Conservation (phyloP, 2,888 invertebrate genomes). For the Pristionchus japonicus region DNA sequence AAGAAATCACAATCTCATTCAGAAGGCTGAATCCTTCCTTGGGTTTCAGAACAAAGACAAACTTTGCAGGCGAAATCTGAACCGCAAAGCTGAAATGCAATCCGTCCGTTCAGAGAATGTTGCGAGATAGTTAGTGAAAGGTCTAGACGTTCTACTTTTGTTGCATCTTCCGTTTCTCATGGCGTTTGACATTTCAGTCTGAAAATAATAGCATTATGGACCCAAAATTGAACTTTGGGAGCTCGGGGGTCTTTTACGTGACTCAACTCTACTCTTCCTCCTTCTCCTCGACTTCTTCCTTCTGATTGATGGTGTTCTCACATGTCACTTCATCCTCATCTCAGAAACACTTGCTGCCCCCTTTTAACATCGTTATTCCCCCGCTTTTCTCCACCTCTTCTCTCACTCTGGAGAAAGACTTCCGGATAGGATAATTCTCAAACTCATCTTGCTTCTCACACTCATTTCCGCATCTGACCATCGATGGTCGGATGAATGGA, state of each 20-base stretch:
- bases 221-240: too few species aligned
- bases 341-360: not conserved
- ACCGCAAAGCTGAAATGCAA: not conserved
- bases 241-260: too few species aligned
- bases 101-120: not conserved
- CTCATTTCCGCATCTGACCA: not conserved
- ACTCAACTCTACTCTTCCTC: not conserved
- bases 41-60: not conserved
- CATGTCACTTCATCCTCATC: conserved; percentile 12
- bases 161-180: too few species aligned
- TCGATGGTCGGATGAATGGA: not conserved
- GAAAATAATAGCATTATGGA: too few species aligned
- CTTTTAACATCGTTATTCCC: not conserved
- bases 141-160: not conserved
- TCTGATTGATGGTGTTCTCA: conserved; percentile 14
- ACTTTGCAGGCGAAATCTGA: not conserved
- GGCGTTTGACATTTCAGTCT: too few species aligned
- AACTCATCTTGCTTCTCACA: not conserved
- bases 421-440: not conserved
- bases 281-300: not conserved
- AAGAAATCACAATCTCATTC: not conserved
- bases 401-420: not conserved
- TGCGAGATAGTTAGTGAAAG: not conserved
- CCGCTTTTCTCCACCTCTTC: not conserved
- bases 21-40: not conserved